Percentiles rank a stretch among this genome's conserved stretches.
Evolutionary conservation across 2,797 vertebrate genomes (phyloP).

Genomic region (Tapirus indicus): DNA sequence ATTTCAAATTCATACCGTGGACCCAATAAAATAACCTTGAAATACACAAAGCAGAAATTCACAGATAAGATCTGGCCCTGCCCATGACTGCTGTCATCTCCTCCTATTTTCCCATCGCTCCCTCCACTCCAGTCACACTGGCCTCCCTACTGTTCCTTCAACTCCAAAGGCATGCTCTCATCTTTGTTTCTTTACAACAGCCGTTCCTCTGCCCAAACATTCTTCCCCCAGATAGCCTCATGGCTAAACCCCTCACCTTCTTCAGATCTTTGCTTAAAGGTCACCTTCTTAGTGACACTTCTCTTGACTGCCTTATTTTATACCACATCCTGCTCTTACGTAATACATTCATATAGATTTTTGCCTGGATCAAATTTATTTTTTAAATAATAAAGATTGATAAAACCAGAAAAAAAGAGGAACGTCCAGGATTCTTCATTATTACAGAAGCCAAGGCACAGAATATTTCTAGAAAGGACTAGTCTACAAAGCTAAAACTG

Average conservation of each 20-base stretch:
- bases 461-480: neutral
- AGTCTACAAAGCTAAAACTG: neutral
- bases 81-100: neutral
- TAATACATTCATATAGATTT: neutral
- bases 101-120: neutral
- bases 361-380: neutral
- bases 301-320: neutral
- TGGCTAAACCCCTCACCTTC: neutral
- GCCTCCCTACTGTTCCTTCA: neutral
- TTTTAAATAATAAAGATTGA: slow-evolving; percentile 22
- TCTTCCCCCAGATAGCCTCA: neutral
- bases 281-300: neutral
- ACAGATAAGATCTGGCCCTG: neutral
- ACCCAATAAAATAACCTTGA: neutral
- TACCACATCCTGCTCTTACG: neutral
- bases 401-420: neutral
- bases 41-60: neutral
- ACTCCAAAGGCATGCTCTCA: neutral
- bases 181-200: neutral
- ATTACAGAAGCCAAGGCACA: neutral
- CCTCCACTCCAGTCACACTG: neutral
- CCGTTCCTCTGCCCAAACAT: neutral
- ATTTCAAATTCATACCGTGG: neutral
- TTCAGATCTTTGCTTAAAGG: neutral
- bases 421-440: neutral